Percentiles rank a stretch among this genome's conserved stretches.
Conservation (phyloP, 2,888 invertebrate genomes). For the Drosophila diplacantha region DNA sequence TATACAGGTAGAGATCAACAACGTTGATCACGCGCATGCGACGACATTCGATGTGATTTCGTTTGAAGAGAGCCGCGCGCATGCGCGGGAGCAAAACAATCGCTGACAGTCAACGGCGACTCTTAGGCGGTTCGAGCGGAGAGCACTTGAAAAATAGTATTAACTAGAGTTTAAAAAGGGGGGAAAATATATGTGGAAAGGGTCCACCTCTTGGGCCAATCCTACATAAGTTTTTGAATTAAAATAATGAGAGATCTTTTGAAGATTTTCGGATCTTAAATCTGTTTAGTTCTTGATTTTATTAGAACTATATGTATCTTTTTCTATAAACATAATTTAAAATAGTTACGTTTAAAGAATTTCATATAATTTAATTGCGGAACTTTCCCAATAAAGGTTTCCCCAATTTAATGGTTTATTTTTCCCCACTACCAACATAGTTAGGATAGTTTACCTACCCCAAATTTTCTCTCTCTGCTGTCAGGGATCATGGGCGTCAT, state of each 20-base stretch:
- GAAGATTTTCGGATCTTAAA: not conserved
- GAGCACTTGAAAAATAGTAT: conserved; percentile 4
- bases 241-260: not conserved
- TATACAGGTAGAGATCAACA: conserved; percentile 64
- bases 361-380: too few species aligned
- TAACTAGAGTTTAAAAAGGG: fast-evolving
- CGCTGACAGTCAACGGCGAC: conserved; percentile 51
- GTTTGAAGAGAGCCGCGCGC: conserved; percentile 70
- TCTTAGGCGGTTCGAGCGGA: conserved; percentile 24
- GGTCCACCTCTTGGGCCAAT: too few species aligned
- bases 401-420: too few species aligned
- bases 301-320: not conserved
- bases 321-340: too few species aligned
- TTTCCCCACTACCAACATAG: not conserved
- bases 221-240: not conserved
- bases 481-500: conserved; percentile 52
- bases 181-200: not conserved
- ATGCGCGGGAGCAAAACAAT: conserved; percentile 74
- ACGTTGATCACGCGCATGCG: conserved; percentile 74
- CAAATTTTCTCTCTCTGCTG: not conserved
- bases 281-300: not conserved
- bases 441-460: not conserved
- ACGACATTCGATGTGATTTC: conserved; percentile 73
- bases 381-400: not conserved
- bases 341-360: too few species aligned